Base-by-base conservation (phyloP, 35 echinoderm and acorn worm species). In the Heliocidaris erythrogramma region DNA sequence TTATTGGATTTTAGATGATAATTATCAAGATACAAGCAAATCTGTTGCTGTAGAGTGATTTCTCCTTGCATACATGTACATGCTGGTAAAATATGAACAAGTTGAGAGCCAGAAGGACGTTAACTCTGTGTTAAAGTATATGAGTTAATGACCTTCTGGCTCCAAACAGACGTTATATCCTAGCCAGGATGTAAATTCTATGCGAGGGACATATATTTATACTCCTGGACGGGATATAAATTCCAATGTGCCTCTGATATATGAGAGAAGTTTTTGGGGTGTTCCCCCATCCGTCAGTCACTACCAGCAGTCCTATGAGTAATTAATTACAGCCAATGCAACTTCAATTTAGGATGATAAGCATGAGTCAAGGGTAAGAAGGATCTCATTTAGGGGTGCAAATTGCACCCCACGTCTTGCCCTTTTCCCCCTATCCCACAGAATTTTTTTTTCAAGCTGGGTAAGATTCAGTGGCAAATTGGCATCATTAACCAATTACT, bases 311-410 rank as follows among this genome's bases (percentile, higher is more conserved):
- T n/a, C 65, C 18, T 78, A 78, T 78, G 65, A 92, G 91, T 92
- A 92, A 92, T 92, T 92, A 92, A 92, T 92, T 59, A 59, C 48
- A 56, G 31, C 91, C 30, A 92, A 92, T 59, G 24, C 27, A 59
- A 48, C 48, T 18, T 30, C 49, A 17, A 49, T 10, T 59, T 50
- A 18, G 47, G 49, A 32, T 17, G 47, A 59, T 92, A 52, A 48
- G 16, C 17, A 30, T 92, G 50, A 92, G 48, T 92, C 91, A 92
- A 9, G 29, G 10, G 50, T 30, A 30, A 13, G 14, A 92, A 16
- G 30, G 91, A 56, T 59, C 30, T 48, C 29, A 49, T 92, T 92
- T 29, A 92, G n/a, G 31, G 91, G 91, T 30, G 48, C 48, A 92
- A 59, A 92, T 92, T 56, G 48, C 48, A 5, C 91, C 91, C 91